Evolutionary conservation across 2,888 invertebrate species (phyloP).

Genomic region (Lasioglossum pauxillum): DNA sequence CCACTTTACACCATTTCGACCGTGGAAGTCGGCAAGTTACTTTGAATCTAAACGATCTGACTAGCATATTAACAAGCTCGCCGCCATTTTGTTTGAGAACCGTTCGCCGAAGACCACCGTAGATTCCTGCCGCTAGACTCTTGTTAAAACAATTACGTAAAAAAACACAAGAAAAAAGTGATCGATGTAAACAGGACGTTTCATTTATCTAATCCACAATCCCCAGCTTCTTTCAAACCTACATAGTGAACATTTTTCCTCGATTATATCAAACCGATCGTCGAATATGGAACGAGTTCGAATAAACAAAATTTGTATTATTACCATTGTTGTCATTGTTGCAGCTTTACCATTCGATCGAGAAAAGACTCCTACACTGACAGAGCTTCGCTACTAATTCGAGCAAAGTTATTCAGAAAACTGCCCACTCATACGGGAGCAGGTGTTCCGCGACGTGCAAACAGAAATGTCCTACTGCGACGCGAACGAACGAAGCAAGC

Average conservation of each 20-base stretch:
- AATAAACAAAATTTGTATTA: neutral
- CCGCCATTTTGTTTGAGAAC: conserved; percentile 11
- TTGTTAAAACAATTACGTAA: neutral
- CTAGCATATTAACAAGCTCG: conserved; percentile 10
- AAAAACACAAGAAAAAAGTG: neutral
- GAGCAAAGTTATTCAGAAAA: neutral
- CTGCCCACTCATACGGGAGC: neutral
- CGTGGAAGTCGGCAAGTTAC: neutral
- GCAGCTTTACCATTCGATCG: neutral
- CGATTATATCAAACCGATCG: neutral
- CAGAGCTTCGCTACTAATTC: neutral
- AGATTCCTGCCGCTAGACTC: neutral
- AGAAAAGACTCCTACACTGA: neutral
- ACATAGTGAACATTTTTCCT: neutral
- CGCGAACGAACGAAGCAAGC: neutral
- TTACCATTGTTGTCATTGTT: neutral
- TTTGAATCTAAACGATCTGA: neutral
- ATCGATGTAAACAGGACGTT: neutral
- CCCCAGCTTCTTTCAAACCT: neutral
- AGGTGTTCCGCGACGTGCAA: neutral
- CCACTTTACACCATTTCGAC: neutral
- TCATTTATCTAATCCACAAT: conserved; percentile 1
- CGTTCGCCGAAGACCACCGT: neutral
- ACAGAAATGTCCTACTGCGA: neutral
- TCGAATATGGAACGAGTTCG: neutral